These are phyloP conservation scores for Hormaphis cornu DNA, from an alignment of 1,140 invertebrate species.

Conservation along the genomic window DNA sequence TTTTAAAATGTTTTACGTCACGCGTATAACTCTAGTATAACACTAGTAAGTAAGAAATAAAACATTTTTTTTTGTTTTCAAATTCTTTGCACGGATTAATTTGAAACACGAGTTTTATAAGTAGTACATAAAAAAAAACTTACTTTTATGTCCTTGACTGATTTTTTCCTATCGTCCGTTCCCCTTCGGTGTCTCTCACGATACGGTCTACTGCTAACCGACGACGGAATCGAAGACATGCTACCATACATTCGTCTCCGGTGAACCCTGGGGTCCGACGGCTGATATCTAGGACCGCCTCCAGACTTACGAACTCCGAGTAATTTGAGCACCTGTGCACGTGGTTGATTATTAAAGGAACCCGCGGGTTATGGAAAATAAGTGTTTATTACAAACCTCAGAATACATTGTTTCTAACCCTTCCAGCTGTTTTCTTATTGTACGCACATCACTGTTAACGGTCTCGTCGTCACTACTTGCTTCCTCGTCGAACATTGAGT, in stretches of 20 bases:
- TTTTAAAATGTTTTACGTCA: too few species aligned
- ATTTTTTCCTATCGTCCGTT: slow-evolving; percentile 59
- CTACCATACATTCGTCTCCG: slow-evolving; percentile 59
- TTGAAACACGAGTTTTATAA: not conserved
- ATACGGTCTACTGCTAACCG: slow-evolving; percentile 63
- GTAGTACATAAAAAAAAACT: not conserved
- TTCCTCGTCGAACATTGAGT: slow-evolving; percentile 64
- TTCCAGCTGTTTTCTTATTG: slow-evolving; percentile 71
- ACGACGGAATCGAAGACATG: slow-evolving; percentile 72
- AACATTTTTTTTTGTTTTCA: too few species aligned
- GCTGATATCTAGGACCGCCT: slow-evolving; percentile 45
- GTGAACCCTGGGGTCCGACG: slow-evolving; percentile 52
- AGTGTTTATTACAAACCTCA: slow-evolving; percentile 45
- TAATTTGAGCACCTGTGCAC: slow-evolving; percentile 61
- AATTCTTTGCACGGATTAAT: not conserved
- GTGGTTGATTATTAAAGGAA: not conserved
- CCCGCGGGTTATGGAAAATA: not conserved
- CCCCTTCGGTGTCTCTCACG: slow-evolving; percentile 46
- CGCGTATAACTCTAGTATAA: too few species aligned
- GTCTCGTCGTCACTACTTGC: slow-evolving; percentile 58
- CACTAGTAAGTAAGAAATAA: too few species aligned
- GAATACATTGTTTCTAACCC: slow-evolving; percentile 83
- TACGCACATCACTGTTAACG: slow-evolving; percentile 49
- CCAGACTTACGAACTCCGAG: slow-evolving; percentile 57
- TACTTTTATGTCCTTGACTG: slow-evolving; percentile 61